Evolutionary conservation across 2,797 vertebrate species (phyloP).

Genomic region (Gymnothorax reevesii): DNA sequence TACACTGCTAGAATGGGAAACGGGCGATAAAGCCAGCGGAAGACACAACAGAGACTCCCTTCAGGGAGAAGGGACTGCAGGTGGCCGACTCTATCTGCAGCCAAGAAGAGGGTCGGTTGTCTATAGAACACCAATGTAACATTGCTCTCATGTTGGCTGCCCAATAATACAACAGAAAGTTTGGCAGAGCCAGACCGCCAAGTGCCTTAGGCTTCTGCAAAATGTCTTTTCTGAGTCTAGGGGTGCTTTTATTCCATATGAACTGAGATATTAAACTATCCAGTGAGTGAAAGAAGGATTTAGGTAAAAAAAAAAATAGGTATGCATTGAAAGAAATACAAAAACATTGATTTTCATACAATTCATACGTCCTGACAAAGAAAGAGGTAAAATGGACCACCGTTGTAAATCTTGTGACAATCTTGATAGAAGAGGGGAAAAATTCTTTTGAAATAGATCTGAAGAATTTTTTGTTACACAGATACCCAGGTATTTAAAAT

Average conservation of each 20-base stretch:
- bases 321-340: conserved; percentile 20
- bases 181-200: background rate
- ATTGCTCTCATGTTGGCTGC: background rate
- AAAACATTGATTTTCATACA: conserved; percentile 25
- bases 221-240: background rate
- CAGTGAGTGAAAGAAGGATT: background rate
- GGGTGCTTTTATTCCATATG: background rate
- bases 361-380: background rate
- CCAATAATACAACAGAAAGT: background rate
- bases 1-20: background rate
- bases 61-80: conserved; percentile 12
- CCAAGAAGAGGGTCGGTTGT: background rate
- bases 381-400: conserved; percentile 9
- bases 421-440: background rate
- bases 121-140: background rate
- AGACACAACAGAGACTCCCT: background rate
- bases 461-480: background rate
- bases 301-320: background rate
- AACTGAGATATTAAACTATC: background rate
- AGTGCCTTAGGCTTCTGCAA: background rate
- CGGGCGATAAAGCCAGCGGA: background rate
- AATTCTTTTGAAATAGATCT: background rate
- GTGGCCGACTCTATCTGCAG: conserved; percentile 1
- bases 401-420: background rate
- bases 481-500: conserved; percentile 6